Evolutionary conservation across 1,140 invertebrate genomes (phyloP).

Genomic region (Ctenoplectra terminalis): DNA sequence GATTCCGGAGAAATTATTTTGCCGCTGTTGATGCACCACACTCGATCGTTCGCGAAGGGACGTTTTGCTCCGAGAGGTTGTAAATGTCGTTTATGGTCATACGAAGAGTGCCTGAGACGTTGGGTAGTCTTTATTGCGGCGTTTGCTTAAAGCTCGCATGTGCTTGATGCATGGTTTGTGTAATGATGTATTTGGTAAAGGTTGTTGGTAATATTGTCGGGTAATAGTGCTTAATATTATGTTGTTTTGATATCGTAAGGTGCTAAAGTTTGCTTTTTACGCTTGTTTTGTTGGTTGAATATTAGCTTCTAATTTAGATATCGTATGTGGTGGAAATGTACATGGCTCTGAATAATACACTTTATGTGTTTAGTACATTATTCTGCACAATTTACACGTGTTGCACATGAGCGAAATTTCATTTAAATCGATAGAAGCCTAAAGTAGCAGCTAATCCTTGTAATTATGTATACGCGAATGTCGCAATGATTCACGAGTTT

Average conservation of each 20-base stretch:
- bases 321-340: too few species aligned
- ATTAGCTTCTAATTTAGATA: too few species aligned
- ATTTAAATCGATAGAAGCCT: neutral
- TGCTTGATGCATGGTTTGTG: slow-evolving; percentile 9
- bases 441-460: too few species aligned
- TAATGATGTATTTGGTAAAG: slow-evolving; percentile 8
- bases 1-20: slow-evolving; percentile 32
- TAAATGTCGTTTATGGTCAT: slow-evolving; percentile 6
- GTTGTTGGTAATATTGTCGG: neutral
- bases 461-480: too few species aligned
- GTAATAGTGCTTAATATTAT: slow-evolving; percentile 13
- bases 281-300: neutral
- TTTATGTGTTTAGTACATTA: neutral
- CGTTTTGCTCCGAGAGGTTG: neutral
- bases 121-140: neutral
- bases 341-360: neutral
- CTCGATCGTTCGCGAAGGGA: neutral
- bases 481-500: too few species aligned
- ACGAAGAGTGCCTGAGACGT: neutral
- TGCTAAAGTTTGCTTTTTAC: neutral
- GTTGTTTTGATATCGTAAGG: neutral
- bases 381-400: neutral
- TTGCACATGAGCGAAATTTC: neutral
- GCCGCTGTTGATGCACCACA: too few species aligned
- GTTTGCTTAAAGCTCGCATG: slow-evolving; percentile 22